Evolutionary conservation across 2,888 invertebrate genomes (phyloP), one percentile per base, ranked within the genome.

Genomic region (Amphimallon solstitiale): DNA sequence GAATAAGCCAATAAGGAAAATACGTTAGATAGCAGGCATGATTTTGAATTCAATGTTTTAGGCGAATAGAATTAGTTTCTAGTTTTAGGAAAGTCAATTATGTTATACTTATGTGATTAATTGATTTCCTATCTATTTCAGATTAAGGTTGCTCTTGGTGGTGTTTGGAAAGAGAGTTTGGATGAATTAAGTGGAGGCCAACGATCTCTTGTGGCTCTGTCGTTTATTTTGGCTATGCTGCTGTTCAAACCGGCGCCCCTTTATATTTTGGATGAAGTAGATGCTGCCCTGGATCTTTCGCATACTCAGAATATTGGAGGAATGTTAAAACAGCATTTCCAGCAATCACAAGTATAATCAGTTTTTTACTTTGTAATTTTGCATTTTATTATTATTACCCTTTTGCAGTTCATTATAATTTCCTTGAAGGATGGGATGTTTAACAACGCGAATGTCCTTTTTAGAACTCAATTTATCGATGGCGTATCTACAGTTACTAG

Each of bases 361-460:
- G 35, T 4, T 12, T n/a, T n/a, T n/a, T n/a, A n/a, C 56, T 43
- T 38, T n/a, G n/a, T 43, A 35, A 10, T 48, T 3, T 34, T 46
- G 14, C 3, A 15, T n/a, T n/a, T 23, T 17, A 12, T 19, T 48
- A 34, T 6, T n/a, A 40, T 19, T 38, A 10, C 49, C 74, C 67
- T 77, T 67, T 87, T 86, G 4, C 90, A 98, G 91, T 99, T 99
- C 83, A 93, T 99, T 74, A 92, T 99, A 70, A 99, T 99, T 0
- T 98, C 98, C 0, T 86, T 99, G 48, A 99, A 99, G 80, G 98
- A 99, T 82, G 98, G 98, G 23, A 98, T 99, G 96, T 99, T 98
- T 85, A 97, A 94, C 84, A 98, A 99, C 84, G 98, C 99, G 0
- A 98, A 99, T 83, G 97, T 98, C 17, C 83, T 99, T 63, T 99